A percentile compares a stretch with the other conserved stretches of the same genome.
Conservation (phyloP, 2,888 invertebrate genomes). For the Lucinisca nassula region DNA sequence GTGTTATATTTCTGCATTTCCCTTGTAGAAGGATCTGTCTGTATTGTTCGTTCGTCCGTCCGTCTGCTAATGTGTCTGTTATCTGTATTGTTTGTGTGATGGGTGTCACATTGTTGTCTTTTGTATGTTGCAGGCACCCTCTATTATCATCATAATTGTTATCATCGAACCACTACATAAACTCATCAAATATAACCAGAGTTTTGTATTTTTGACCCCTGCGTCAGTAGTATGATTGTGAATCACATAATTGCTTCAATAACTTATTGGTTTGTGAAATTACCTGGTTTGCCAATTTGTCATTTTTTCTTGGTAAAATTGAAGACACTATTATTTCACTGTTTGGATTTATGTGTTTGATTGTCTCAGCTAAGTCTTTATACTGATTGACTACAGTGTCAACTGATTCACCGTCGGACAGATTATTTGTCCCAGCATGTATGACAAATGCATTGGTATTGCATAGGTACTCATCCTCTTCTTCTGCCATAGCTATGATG, state of each 20-base stretch:
- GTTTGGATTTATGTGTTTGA: neutral
- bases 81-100: too few relatives aligned
- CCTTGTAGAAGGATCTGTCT: too few relatives aligned
- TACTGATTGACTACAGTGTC: neutral
- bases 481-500: neutral
- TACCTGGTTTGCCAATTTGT: neutral
- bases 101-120: too few relatives aligned
- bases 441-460: neutral
- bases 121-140: too few relatives aligned
- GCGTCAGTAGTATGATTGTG: neutral
- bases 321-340: neutral
- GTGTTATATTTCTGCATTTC: too few relatives aligned
- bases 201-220: too few relatives aligned
- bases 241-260: neutral
- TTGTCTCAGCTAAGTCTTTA: neutral
- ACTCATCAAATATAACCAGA: too few relatives aligned
- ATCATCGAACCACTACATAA: too few relatives aligned
- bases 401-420: neutral
- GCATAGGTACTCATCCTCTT: neutral
- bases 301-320: neutral
- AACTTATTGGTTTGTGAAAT: neutral
- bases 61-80: too few relatives aligned
- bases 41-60: too few relatives aligned
- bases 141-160: too few relatives aligned
- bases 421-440: neutral